Evolutionary conservation across 2,797 vertebrate genomes (phyloP).

Genomic region (Pteronotus mesoamericanus): DNA sequence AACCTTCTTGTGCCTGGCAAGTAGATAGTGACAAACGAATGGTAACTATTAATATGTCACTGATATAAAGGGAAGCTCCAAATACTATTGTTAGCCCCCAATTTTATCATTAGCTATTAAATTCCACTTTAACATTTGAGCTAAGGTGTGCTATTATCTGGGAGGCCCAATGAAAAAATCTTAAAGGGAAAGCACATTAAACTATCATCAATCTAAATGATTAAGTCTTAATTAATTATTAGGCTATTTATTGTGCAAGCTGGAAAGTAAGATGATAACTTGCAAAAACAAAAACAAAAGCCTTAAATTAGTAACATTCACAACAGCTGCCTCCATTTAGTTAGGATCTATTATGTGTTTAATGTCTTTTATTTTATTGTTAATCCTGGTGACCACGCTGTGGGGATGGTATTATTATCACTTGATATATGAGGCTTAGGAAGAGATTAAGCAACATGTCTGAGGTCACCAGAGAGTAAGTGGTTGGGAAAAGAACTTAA

Average conservation of each 20-base stretch:
- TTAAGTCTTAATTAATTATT: conserved; percentile 3
- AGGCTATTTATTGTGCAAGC: not conserved
- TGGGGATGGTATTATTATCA: not conserved
- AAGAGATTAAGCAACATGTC: not conserved
- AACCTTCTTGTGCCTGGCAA: not conserved
- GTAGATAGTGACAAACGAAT: not conserved
- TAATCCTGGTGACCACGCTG: not conserved
- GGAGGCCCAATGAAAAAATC: not conserved
- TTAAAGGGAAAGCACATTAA: conserved; percentile 19
- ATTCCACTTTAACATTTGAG: not conserved
- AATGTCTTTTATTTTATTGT: conserved; percentile 27
- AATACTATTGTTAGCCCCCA: not conserved
- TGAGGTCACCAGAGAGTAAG: not conserved
- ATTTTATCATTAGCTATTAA: not conserved
- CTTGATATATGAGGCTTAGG: not conserved
- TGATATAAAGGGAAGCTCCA: not conserved
- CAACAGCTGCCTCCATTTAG: not conserved
- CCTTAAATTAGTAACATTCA: not conserved
- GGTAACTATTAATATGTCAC: not conserved
- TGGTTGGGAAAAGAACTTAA: not conserved
- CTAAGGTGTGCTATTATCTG: not conserved
- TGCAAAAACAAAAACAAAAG: not conserved
- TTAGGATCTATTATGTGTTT: not conserved
- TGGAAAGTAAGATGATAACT: conserved; percentile 3
- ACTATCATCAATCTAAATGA: not conserved